phyloP scores from a whole-genome alignment of 2,888 invertebrate genomes.

The Meganola albula region DNA sequence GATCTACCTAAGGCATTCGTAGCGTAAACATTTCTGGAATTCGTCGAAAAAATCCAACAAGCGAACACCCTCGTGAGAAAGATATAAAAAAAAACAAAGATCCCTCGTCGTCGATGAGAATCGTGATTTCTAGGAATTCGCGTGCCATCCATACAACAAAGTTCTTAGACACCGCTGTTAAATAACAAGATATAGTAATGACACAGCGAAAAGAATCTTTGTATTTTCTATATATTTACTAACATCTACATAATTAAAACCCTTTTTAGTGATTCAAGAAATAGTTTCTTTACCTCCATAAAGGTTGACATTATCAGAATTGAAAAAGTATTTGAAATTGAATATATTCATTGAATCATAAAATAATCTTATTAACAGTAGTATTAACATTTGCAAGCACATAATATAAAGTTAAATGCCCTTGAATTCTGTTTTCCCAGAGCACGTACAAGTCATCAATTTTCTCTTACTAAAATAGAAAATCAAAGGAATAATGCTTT shows the following conservation, averaged over 20 bases:
- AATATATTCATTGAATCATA: too few species aligned
- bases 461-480: constrained; percentile 30
- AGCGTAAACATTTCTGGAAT: constrained; percentile 68
- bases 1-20: constrained; percentile 52
- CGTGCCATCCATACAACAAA: constrained; percentile 59
- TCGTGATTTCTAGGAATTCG: constrained; percentile 68
- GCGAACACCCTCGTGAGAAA: constrained; percentile 64
- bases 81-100: constrained; percentile 47
- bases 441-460: constrained; percentile 24
- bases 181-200: constrained; percentile 27
- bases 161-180: constrained; percentile 44
- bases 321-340: too few species aligned
- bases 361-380: too few species aligned
- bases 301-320: too few species aligned
- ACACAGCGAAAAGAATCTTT: too few species aligned
- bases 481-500: constrained; percentile 37
- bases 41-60: constrained; percentile 50
- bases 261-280: too few species aligned
- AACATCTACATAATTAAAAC: too few species aligned
- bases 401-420: constrained; percentile 15
- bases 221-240: too few species aligned
- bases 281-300: too few species aligned
- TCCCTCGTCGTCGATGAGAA: constrained; percentile 64
- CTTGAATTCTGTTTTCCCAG: constrained; percentile 17
- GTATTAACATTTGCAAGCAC: constrained; percentile 11